Conservation (phyloP, 2,113 vertebrate genomes). For the Orientallactaga bullata region DNA sequence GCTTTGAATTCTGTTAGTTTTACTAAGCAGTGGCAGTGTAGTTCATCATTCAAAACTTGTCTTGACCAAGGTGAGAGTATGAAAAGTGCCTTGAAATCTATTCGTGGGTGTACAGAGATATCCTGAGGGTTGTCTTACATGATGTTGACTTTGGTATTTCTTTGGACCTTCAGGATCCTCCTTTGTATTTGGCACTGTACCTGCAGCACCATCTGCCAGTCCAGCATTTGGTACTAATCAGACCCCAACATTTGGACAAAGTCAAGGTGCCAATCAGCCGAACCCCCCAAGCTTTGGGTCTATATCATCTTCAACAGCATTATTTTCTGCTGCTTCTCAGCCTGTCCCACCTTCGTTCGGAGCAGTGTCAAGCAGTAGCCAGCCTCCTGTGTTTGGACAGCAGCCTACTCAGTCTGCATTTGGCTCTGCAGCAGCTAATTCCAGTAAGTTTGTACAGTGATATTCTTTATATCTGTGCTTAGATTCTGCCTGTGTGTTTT, state of each 20-base stretch:
- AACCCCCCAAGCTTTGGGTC: conserved; percentile 90
- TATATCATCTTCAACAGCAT: conserved; percentile 76
- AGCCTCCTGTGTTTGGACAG: conserved; percentile 92
- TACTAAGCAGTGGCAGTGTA: neutral
- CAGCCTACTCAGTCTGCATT: conserved; percentile 90
- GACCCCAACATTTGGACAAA: conserved; percentile 92
- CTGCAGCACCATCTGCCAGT: conserved; percentile 79
- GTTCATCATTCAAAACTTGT: neutral
- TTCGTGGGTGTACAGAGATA: neutral
- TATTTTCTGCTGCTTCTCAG: conserved; percentile 90
- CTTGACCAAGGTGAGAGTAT: neutral
- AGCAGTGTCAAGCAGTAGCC: conserved; percentile 89
- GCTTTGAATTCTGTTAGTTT: conserved; percentile 2
- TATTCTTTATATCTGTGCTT: neutral
- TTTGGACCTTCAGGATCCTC: conserved; percentile 84
- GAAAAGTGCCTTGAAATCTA: neutral
- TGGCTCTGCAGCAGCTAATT: conserved; percentile 86
- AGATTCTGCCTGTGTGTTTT: neutral
- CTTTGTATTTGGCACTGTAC: conserved; percentile 90
- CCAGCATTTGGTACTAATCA: conserved; percentile 90
- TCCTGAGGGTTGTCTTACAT: neutral
- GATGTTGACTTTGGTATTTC: neutral
- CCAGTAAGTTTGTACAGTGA: conserved; percentile 86
- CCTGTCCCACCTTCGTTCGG: conserved; percentile 90
- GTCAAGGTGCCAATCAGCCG: conserved; percentile 86